These are phyloP conservation scores for Aleiodes sp. DNA, from an alignment of 1,140 invertebrate genomes.

Conservation along the genomic window DNA sequence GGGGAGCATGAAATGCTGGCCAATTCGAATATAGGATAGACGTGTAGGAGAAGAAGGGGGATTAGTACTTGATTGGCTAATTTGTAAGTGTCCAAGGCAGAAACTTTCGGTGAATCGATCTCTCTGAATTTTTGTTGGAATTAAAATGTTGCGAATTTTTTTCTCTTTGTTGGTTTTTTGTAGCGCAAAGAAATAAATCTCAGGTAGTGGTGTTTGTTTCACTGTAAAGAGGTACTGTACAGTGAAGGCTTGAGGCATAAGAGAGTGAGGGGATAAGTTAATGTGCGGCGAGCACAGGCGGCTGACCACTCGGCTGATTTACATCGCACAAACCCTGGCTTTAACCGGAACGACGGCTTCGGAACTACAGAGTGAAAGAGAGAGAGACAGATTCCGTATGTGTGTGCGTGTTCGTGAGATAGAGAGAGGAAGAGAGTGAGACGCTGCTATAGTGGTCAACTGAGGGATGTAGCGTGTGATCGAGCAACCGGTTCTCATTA, in stretches of 20 bases:
- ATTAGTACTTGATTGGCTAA: slow-evolving; percentile 68
- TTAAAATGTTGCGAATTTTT: slow-evolving; percentile 5
- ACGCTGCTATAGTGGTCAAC: slow-evolving; percentile 38
- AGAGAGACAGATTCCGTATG: slow-evolving; percentile 23
- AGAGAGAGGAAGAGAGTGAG: slow-evolving; percentile 10
- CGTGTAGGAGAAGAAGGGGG: slow-evolving; percentile 41
- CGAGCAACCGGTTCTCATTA: slow-evolving; percentile 42
- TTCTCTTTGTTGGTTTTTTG: background rate
- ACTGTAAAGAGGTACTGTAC: background rate
- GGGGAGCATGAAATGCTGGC: no score
- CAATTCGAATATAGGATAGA: slow-evolving; percentile 1
- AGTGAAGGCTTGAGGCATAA: background rate
- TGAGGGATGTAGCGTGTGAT: slow-evolving; percentile 44
- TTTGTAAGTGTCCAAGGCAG: slow-evolving; percentile 66
- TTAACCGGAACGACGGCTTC: slow-evolving; percentile 28
- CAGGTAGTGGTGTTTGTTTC: slow-evolving; percentile 6
- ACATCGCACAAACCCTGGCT: slow-evolving; percentile 41
- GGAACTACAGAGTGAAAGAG: background rate
- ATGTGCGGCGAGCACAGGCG: slow-evolving; percentile 41
- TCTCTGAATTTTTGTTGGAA: slow-evolving; percentile 8
- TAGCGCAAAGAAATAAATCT: slow-evolving; percentile 3
- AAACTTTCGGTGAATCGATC: slow-evolving; percentile 7
- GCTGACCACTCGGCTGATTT: slow-evolving; percentile 46
- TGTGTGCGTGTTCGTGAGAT: no score
- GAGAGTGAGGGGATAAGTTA: slow-evolving; percentile 36